These are phyloP conservation scores for Xenopus borealis DNA, from an alignment of 2,113 vertebrate genomes.

Conservation along the genomic window DNA sequence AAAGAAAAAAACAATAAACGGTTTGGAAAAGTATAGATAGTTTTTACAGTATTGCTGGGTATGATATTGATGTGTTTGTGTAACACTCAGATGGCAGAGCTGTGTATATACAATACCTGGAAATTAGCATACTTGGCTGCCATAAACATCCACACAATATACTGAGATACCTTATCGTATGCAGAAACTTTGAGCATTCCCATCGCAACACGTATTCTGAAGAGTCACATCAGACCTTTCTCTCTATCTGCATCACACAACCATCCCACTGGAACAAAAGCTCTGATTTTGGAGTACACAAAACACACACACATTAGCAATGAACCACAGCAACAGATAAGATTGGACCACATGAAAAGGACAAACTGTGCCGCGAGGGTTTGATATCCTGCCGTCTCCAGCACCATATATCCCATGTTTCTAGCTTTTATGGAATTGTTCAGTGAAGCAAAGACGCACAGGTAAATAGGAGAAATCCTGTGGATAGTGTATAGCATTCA, in stretches of 20 bases:
- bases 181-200: too few species aligned
- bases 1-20: too few species aligned
- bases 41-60: too few species aligned
- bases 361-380: background rate
- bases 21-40: too few species aligned
- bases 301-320: constrained; percentile 13
- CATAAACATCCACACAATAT: too few species aligned
- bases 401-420: background rate
- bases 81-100: too few species aligned
- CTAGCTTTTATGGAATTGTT: constrained; percentile 32
- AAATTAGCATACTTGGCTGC: too few species aligned
- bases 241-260: background rate
- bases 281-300: background rate
- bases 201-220: too few species aligned
- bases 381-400: background rate
- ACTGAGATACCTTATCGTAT: too few species aligned
- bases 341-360: constrained; percentile 1
- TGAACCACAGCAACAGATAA: constrained; percentile 12
- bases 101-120: too few species aligned
- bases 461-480: constrained; percentile 4
- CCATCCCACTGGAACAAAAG: background rate
- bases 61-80: too few species aligned
- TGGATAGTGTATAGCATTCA: background rate
- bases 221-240: background rate
- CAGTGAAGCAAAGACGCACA: constrained; percentile 20